phyloP scores from a whole-genome alignment of 2,888 invertebrate species.

The Philaethria dido region DNA sequence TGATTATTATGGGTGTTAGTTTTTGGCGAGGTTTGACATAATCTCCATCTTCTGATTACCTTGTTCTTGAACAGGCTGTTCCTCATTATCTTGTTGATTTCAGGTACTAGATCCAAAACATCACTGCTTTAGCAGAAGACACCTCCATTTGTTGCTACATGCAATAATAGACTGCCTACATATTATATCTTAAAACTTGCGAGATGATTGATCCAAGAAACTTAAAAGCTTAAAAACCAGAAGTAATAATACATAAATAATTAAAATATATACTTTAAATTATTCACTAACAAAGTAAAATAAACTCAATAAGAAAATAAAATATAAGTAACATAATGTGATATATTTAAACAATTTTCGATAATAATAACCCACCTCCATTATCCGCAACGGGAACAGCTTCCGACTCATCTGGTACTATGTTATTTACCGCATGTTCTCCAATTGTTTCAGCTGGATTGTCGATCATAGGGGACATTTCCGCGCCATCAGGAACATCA shows the following conservation, averaged over 20 bases:
- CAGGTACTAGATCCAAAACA: constrained; percentile 64
- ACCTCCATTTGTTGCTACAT: constrained; percentile 67
- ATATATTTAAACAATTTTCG: neutral
- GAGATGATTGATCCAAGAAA: neutral
- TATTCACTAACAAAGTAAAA: neutral
- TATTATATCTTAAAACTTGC: constrained; percentile 19
- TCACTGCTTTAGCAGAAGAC: constrained; percentile 76
- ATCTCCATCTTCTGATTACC: constrained; percentile 51
- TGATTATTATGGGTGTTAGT: constrained; percentile 12
- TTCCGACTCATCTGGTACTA: constrained; percentile 64
- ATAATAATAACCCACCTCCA: constrained; percentile 54
- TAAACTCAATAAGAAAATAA: neutral
- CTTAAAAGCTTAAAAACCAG: neutral
- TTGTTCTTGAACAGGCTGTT: constrained; percentile 59
- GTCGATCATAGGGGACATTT: constrained; percentile 73
- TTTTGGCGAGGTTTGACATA: constrained; percentile 4
- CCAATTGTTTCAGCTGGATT: constrained; percentile 65
- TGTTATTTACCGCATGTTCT: constrained; percentile 68
- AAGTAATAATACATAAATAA: neutral
- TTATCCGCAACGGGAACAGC: constrained; percentile 58
- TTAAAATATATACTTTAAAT: neutral
- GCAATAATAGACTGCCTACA: constrained; percentile 42
- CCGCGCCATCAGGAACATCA: constrained; percentile 78
- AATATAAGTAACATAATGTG: neutral
- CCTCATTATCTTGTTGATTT: constrained; percentile 59